phyloP scores from a whole-genome alignment of 2,113 vertebrate genomes.

The Notarius quadriscutis region DNA sequence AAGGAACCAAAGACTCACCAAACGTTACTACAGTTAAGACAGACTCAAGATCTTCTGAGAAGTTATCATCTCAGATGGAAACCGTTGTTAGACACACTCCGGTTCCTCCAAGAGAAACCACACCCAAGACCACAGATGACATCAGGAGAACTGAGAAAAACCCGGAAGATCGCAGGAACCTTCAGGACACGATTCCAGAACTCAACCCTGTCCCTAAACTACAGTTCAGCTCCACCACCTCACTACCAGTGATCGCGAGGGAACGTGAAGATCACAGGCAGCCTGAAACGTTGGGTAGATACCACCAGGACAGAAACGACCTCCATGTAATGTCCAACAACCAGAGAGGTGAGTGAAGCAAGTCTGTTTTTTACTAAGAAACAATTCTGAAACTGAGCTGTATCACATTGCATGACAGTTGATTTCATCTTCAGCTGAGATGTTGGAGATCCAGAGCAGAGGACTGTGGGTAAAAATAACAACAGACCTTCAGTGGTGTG shows the following conservation, averaged over 20 bases:
- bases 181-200: constrained; percentile 21
- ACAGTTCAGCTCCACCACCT: constrained; percentile 69
- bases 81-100: constrained; percentile 38
- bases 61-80: constrained; percentile 47
- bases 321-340: constrained; percentile 59
- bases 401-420: neutral
- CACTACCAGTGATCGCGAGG: constrained; percentile 60
- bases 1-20: constrained; percentile 34
- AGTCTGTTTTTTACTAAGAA: neutral
- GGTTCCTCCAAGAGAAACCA: constrained; percentile 32
- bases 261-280: constrained; percentile 67
- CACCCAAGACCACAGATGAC: constrained; percentile 30
- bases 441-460: neutral
- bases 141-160: neutral
- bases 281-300: constrained; percentile 49
- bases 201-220: constrained; percentile 48
- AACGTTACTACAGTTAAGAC: constrained; percentile 40
- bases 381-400: neutral
- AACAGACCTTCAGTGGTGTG: neutral
- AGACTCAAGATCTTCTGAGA: constrained; percentile 37
- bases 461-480: constrained; percentile 8
- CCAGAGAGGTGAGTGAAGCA: constrained; percentile 24
- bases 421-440: neutral
- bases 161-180: neutral
- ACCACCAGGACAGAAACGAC: constrained; percentile 61